These are phyloP conservation scores for Apamea anceps DNA, from an alignment of 2,888 invertebrate species.

Conservation along the genomic window DNA sequence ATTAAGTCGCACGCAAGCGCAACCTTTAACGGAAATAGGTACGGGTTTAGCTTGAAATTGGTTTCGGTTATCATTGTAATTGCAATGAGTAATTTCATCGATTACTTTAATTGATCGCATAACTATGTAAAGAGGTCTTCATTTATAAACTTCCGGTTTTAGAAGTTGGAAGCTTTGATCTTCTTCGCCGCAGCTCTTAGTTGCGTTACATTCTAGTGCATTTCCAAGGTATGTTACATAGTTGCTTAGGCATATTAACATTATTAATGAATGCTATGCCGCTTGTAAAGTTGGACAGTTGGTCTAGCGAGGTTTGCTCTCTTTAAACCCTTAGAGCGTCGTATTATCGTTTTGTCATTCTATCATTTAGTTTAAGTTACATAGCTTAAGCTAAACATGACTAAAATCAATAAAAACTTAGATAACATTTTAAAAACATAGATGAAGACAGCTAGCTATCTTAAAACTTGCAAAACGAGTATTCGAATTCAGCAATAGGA, in stretches of 20 bases:
- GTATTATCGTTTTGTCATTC: not conserved
- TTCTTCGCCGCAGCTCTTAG: not conserved
- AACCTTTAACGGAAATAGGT: constrained; percentile 40
- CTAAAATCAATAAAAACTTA: not conserved
- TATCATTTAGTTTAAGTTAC: not conserved
- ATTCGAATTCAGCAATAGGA: constrained; percentile 2
- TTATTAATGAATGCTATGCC: not conserved
- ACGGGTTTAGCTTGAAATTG: constrained; percentile 41
- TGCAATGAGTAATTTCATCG: constrained; percentile 32
- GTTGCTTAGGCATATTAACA: not conserved
- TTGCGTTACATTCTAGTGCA: constrained; percentile 2
- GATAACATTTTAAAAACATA: not conserved
- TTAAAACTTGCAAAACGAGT: constrained; percentile 12
- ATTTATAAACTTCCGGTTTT: constrained; percentile 13
- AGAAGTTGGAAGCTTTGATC: constrained; percentile 9
- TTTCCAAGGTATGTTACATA: not conserved
- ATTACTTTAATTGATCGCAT: constrained; percentile 28
- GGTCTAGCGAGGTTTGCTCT: too few species aligned
- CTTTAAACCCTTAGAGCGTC: not conserved
- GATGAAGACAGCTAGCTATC: not conserved
- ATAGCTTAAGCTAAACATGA: not conserved
- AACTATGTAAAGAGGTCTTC: constrained; percentile 23
- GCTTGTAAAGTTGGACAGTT: not conserved
- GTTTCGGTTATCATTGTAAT: constrained; percentile 36
- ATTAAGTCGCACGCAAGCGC: constrained; percentile 23